Evolutionary conservation across 2,797 vertebrate species (phyloP).

Genomic region (Coranthus polyacanthus): DNA sequence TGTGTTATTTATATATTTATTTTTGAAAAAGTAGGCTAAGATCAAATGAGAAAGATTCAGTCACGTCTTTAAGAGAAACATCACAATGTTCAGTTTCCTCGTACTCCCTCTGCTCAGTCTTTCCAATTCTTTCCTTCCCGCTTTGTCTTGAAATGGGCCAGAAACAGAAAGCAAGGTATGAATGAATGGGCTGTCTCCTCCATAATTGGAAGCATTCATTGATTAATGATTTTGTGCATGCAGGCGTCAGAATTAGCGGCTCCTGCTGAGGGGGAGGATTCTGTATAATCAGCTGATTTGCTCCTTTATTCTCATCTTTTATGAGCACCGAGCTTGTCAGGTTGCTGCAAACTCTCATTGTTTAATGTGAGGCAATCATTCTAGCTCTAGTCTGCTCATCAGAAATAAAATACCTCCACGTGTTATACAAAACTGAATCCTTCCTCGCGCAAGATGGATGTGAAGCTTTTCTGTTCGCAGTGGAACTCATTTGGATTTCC

Average conservation of each 20-base stretch:
- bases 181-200: slow-evolving; percentile 71
- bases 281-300: slow-evolving; percentile 75
- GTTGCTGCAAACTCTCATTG: slow-evolving; percentile 52
- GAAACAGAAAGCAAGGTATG: slow-evolving; percentile 60
- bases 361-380: slow-evolving; percentile 61
- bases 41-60: too few relatives aligned
- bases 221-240: slow-evolving; percentile 79
- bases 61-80: too few relatives aligned
- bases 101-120: background rate
- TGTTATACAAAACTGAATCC: slow-evolving; percentile 50
- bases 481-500: slow-evolving; percentile 44
- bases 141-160: slow-evolving; percentile 49
- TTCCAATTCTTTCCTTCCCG: background rate
- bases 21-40: too few relatives aligned
- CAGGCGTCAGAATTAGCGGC: slow-evolving; percentile 67
- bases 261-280: slow-evolving; percentile 69
- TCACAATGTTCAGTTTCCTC: background rate
- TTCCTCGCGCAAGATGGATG: slow-evolving; percentile 37
- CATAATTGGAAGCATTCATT: slow-evolving; percentile 77
- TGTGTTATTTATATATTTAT: too few relatives aligned
- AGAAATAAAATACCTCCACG: slow-evolving; percentile 58
- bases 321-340: slow-evolving; percentile 47
- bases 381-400: slow-evolving; percentile 32
- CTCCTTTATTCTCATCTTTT: slow-evolving; percentile 59
- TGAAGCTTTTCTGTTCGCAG: slow-evolving; percentile 20